A percentile compares a stretch with the other conserved stretches of the same genome.
These are phyloP conservation scores for Acrocephalus kingi DNA, from an alignment of 2,113 vertebrate species.

Conservation along the genomic window DNA sequence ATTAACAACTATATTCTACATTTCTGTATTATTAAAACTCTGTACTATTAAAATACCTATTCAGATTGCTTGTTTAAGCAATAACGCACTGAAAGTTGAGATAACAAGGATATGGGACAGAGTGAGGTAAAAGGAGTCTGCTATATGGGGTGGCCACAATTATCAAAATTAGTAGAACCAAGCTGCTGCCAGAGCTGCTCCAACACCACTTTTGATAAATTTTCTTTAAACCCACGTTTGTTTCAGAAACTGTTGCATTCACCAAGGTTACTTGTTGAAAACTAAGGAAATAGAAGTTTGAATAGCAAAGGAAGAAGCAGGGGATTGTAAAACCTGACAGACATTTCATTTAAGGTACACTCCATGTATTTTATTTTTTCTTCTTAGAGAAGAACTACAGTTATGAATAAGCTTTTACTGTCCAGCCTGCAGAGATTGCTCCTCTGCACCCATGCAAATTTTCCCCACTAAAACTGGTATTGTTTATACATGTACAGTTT, in stretches of 20 bases:
- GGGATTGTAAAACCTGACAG: not conserved
- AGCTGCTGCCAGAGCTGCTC: not conserved
- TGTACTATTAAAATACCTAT: not conserved
- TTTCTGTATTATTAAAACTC: not conserved
- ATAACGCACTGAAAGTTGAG: not conserved
- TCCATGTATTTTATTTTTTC: fast-evolving
- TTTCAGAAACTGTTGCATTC: not conserved
- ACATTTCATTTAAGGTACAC: not conserved
- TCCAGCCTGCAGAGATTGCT: not conserved
- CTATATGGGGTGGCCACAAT: not conserved
- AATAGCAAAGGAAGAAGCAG: not conserved
- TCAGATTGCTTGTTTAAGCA: not conserved
- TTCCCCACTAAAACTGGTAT: not conserved
- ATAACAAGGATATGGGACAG: not conserved
- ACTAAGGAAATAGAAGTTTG: not conserved
- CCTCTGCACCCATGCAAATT: not conserved
- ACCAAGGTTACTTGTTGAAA: not conserved
- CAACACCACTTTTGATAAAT: not conserved
- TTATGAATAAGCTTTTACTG: not conserved
- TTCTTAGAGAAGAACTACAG: not conserved
- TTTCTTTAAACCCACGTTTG: not conserved
- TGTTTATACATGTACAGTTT: not conserved
- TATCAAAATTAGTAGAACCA: not conserved
- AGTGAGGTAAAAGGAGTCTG: not conserved
- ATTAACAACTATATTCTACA: not conserved